phyloP scores from a whole-genome alignment of 1,140 invertebrate genomes.

The Cotesia typhae region DNA sequence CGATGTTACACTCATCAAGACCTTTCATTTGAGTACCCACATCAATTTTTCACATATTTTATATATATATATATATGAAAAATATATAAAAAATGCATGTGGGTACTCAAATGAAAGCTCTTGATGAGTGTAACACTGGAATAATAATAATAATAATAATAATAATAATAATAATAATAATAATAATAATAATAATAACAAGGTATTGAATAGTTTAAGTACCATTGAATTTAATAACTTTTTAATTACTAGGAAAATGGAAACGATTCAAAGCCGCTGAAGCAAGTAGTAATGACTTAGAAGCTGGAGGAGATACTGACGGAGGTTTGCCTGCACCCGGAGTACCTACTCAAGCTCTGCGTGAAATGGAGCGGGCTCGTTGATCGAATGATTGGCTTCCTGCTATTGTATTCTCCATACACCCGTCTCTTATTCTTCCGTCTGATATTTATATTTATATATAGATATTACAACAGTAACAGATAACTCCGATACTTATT shows the following conservation, averaged over 20 bases:
- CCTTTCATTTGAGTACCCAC: too few relatives aligned
- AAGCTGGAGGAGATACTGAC: slow-evolving; percentile 50
- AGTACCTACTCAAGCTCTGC: slow-evolving; percentile 53
- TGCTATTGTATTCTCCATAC: slow-evolving; percentile 3
- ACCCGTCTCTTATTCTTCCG: slow-evolving; percentile 1
- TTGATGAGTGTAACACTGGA: too few relatives aligned
- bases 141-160: too few relatives aligned
- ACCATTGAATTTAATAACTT: neutral
- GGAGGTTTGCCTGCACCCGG: slow-evolving; percentile 50
- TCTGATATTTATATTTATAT: slow-evolving; percentile 6
- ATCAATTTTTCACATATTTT: too few relatives aligned
- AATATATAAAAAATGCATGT: too few relatives aligned
- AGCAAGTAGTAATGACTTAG: slow-evolving; percentile 54
- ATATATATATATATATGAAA: too few relatives aligned
- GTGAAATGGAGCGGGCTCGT: slow-evolving; percentile 55
- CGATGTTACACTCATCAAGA: too few relatives aligned
- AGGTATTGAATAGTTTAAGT: neutral
- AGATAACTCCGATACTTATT: slow-evolving; percentile 43
- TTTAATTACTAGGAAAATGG: slow-evolving; percentile 55
- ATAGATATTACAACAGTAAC: slow-evolving; percentile 3
- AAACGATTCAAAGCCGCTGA: slow-evolving; percentile 61
- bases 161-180: too few relatives aligned
- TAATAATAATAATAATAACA: too few relatives aligned
- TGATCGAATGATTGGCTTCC: slow-evolving; percentile 37
- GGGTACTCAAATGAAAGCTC: too few relatives aligned